Evolutionary conservation across 2,888 invertebrate species (phyloP), one percentile per base, ranked within the genome.

Genomic region (Drosophila picticornis): DNA sequence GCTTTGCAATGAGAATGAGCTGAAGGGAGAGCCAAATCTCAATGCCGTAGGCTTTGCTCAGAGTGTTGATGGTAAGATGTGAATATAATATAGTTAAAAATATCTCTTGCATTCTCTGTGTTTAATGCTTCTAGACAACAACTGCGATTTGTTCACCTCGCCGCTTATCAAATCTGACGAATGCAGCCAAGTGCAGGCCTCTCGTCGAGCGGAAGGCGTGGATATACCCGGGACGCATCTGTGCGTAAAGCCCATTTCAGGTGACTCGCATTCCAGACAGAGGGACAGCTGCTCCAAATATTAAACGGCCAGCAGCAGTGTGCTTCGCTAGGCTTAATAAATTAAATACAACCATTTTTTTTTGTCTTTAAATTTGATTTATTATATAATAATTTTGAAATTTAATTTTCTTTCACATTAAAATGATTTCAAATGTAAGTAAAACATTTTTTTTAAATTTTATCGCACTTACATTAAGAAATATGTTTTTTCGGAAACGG

Each of bases 251-350:
- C 66, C 79, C 16, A 5, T 9, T 5, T 1, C 0, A 25, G 6
- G 10, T 7, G 4, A 5, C 6, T 29, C 4, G 11, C 0, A 3
- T 7, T 0, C 5, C 11, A 0, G 10, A 0, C 9, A 2, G 0
- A 11, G 2, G 0, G 16, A 19, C 4, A 7, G 2, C 10, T 83
- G 85, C n/a, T 1, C 2, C 0, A 48, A 53, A 0, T 83, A 83
- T 25, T 22, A 77, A 4, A 77, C 62, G 27, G 66, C 63, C 34
- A 72, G 57, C 38, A 31, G 68, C 16, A 75, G 81, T 75, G 74
- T 83, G 0, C 74, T 85, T 0, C 81, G n/a, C n/a, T n/a, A 29
- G 31, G 10, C 31, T 31, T 10, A 10, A 9, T 10, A 31, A 31
- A 9, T 31, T 31, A 10, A 31, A 10, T 31, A 10, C 0, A 31